Conservation (phyloP, 53 echinoderm and acorn worm species). For the Echinarachnius parma region DNA sequence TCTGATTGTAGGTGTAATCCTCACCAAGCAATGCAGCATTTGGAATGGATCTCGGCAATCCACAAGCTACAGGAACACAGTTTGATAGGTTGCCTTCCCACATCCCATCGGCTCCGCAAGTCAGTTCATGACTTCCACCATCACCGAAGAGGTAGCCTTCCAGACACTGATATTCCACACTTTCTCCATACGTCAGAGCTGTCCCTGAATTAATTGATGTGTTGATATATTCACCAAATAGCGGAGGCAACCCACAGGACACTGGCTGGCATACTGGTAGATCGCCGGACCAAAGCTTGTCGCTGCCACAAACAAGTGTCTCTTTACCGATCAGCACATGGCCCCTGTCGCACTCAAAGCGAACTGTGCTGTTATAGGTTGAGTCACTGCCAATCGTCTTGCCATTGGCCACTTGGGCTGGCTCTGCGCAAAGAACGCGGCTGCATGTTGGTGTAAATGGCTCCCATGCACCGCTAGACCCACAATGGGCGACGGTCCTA, state of each 20-base stretch:
- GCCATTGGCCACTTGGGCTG: neutral
- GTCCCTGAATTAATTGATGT: neutral
- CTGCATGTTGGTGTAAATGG: constrained; percentile 20
- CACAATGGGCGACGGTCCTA: constrained; percentile 3
- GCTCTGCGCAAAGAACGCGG: constrained; percentile 18
- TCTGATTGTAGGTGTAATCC: constrained; percentile 50
- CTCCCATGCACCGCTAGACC: constrained; percentile 19
- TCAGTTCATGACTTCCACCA: neutral
- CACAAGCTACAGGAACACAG: constrained; percentile 69
- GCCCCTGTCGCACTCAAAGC: constrained; percentile 17
- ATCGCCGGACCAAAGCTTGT: constrained; percentile 7
- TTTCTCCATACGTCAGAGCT: constrained; percentile 3
- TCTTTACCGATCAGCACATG: neutral
- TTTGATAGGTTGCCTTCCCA: constrained; percentile 32
- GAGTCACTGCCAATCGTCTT: constrained; percentile 14
- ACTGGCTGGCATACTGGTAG: constrained; percentile 22
- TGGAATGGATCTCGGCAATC: constrained; percentile 44
- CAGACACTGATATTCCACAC: constrained; percentile 3
- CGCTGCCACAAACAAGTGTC: constrained; percentile 4
- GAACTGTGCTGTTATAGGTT: neutral
- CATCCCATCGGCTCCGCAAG: constrained; percentile 2
- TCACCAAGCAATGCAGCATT: constrained; percentile 33
- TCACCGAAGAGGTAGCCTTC: constrained; percentile 15
- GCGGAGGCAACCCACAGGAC: constrained; percentile 24
- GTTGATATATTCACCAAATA: neutral